Base-by-base conservation (phyloP, 2,797 vertebrate species). In the Ctenopoma multispine region DNA sequence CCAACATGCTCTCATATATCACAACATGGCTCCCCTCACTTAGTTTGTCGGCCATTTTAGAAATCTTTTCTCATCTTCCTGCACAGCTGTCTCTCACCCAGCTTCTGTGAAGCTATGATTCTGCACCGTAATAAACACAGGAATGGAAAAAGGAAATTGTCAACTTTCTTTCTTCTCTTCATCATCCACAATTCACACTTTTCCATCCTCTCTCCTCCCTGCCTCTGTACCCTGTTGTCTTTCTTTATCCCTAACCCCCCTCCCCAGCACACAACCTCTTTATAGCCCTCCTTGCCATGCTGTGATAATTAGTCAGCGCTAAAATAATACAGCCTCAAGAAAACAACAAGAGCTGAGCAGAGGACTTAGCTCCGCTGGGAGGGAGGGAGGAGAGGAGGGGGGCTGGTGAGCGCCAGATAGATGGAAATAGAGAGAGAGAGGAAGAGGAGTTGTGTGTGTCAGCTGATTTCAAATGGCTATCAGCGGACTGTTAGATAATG, bases 221-320 rank as follows among this genome's bases (percentile, higher is more conserved):
- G 66, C 74, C 63, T 81, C 21, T 3, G 0, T 77, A 58, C 65
- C 63, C 68, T 72, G 71, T 80, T 74, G 65, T 76, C 71, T 82
- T 76, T 75, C 40, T 51, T 77, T 62, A 58, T 49, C 54, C 58
- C 55, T n/a, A 29, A 10, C 17, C 12, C n/a, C 18, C 61, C 64
- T 77, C 80, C 63, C 66, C 7, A 18, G 74, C 75, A 20, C 61
- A 65, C 75, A 77, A 60, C 77, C 81, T 75, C 84, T 80, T 85
- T 77, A 83, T 82, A 88, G 84, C 84, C 86, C 72, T 80, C 53
- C 69, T 85, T 76, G 78, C 86, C 80, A 69, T 76, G 87, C 90
- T 82, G 85, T 55, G 85, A 91, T 93, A 92, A 92, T 94, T 92
- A 92, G 88, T 81, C 81, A 86, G 81, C 54, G 67, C 88, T 81